Percentiles rank a stretch among this genome's conserved stretches.
Conservation (phyloP, 2,113 vertebrate species). For the Hymenochirus boettgeri region DNA sequence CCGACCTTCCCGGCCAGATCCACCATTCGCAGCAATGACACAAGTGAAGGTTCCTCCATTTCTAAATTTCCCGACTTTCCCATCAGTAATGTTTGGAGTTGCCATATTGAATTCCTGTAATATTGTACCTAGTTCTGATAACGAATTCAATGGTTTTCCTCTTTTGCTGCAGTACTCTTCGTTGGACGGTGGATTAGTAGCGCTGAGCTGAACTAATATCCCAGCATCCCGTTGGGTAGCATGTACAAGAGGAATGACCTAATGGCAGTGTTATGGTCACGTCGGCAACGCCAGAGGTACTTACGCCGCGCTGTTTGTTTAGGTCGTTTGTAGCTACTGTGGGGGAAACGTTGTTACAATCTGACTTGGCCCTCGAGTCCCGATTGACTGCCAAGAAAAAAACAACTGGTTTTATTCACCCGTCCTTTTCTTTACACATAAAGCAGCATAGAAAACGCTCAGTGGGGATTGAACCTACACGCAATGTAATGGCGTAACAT, state of each 20-base stretch:
- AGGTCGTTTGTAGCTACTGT: slow-evolving; percentile 15
- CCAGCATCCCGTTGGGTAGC: slow-evolving; percentile 52
- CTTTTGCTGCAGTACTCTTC: slow-evolving; percentile 50
- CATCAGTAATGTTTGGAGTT: too few relatives aligned
- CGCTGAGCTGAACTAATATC: slow-evolving; percentile 59
- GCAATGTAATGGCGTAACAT: too few relatives aligned
- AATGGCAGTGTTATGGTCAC: slow-evolving; percentile 72
- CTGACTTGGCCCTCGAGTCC: slow-evolving; percentile 15
- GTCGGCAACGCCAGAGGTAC: slow-evolving; percentile 74
- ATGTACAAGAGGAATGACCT: slow-evolving; percentile 78
- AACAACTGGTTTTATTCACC: too few relatives aligned
- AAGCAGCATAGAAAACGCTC: too few relatives aligned
- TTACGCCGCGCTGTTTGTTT: background rate
- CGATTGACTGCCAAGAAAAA: background rate
- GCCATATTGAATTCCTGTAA: too few relatives aligned
- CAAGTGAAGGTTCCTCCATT: too few relatives aligned
- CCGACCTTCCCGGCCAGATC: too few relatives aligned
- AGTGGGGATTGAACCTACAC: too few relatives aligned
- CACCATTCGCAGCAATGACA: too few relatives aligned
- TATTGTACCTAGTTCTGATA: too few relatives aligned
- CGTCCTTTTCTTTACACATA: too few relatives aligned
- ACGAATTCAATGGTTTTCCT: background rate
- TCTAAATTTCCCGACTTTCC: too few relatives aligned
- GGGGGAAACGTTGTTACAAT: slow-evolving; percentile 11
- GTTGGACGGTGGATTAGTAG: slow-evolving; percentile 52